Conservation (phyloP, 2,888 invertebrate species). For the Trichacis sp. region DNA sequence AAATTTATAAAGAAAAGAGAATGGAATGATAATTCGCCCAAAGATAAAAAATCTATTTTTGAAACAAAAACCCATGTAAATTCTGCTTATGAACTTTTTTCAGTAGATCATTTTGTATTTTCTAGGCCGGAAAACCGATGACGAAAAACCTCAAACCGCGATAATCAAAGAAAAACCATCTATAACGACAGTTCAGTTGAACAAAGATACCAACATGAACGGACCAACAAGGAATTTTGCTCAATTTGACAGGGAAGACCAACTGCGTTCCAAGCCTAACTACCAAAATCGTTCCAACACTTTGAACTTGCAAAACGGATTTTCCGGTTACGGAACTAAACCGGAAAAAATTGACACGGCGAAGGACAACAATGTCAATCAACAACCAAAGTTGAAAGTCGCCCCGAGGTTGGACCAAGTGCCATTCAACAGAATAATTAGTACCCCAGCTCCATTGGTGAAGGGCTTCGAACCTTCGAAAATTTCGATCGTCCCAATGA, state of each 20-base stretch:
- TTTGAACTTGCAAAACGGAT: too few species aligned
- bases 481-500: slow-evolving; percentile 31
- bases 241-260: slow-evolving; percentile 50
- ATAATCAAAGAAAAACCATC: slow-evolving; percentile 16
- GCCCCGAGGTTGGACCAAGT: background rate
- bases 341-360: background rate
- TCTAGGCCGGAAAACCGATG: background rate
- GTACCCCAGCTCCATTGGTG: slow-evolving; percentile 48
- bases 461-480: slow-evolving; percentile 47
- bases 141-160: too few species aligned
- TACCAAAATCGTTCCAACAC: slow-evolving; percentile 46
- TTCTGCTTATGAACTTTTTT: too few species aligned
- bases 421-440: slow-evolving; percentile 8
- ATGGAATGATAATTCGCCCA: too few species aligned
- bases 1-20: too few species aligned
- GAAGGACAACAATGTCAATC: background rate
- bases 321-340: background rate
- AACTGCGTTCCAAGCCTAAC: slow-evolving; percentile 49
- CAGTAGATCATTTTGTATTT: too few species aligned
- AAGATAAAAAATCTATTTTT: too few species aligned
- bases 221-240: slow-evolving; percentile 61
- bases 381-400: background rate
- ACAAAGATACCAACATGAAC: slow-evolving; percentile 49
- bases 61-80: too few species aligned
- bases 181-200: slow-evolving; percentile 25